These are phyloP conservation scores for Drosophila pseudotalamancana DNA, from an alignment of 2,888 invertebrate genomes.

Conservation along the genomic window DNA sequence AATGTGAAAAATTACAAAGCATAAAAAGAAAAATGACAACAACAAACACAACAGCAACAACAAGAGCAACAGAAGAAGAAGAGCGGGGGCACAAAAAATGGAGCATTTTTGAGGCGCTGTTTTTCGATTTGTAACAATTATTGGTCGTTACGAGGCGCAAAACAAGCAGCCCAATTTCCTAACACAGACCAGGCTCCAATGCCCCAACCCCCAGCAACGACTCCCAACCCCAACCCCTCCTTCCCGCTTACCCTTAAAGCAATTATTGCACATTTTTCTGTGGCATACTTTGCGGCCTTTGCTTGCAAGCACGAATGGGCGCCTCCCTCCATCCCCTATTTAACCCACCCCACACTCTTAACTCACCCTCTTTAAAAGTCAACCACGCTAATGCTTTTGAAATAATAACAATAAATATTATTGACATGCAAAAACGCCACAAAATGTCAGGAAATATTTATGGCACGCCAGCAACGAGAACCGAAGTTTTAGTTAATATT, in stretches of 20 bases:
- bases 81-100: conserved; percentile 9
- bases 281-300: conserved; percentile 56
- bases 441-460: conserved; percentile 67
- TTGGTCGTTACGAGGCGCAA: conserved; percentile 60
- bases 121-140: conserved; percentile 71
- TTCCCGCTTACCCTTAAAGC: background rate
- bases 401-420: conserved; percentile 73
- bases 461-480: conserved; percentile 36
- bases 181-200: background rate
- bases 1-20: conserved; percentile 63
- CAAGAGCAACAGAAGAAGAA: background rate
- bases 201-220: background rate
- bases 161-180: conserved; percentile 51
- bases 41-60: conserved; percentile 14
- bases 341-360: background rate
- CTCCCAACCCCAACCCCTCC: background rate
- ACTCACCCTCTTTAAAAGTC: background rate
- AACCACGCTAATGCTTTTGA: conserved; percentile 53
- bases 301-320: conserved; percentile 42
- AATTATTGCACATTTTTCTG: conserved; percentile 67
- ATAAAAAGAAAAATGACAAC: conserved; percentile 50
- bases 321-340: background rate
- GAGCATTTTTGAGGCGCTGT: conserved; percentile 47
- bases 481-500: conserved; percentile 49
- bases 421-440: conserved; percentile 71